phyloP scores from a whole-genome alignment of 2,113 vertebrate genomes.

The Corythornis vintsioides region DNA sequence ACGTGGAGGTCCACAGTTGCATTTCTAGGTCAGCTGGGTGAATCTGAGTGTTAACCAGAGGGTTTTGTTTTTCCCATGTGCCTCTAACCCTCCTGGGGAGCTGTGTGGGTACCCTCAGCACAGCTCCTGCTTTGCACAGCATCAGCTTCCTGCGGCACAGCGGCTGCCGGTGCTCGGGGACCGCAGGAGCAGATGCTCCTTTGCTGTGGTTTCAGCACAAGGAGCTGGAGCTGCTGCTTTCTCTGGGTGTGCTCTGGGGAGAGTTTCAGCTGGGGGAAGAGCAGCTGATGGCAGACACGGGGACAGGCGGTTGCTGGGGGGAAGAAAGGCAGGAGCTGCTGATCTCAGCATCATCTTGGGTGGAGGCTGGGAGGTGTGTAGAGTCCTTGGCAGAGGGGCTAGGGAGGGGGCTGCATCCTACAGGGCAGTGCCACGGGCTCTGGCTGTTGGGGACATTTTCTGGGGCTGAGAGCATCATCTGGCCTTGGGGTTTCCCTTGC shows the following conservation, averaged over 20 bases:
- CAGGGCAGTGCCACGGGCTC: accelerated
- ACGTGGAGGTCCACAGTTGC: neutral
- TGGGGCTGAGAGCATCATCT: neutral
- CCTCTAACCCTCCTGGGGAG: neutral
- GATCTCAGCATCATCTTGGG: accelerated
- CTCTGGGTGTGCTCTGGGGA: accelerated
- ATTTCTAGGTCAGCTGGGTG: neutral
- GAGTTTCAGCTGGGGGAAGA: neutral
- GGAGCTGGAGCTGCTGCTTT: neutral
- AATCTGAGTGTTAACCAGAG: accelerated
- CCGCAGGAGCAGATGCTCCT: neutral
- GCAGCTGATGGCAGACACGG: accelerated
- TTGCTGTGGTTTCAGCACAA: neutral
- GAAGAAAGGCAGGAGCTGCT: neutral
- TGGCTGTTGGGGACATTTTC: neutral
- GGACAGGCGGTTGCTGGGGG: accelerated
- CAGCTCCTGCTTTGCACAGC: accelerated
- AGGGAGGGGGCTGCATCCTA: neutral
- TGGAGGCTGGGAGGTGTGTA: neutral
- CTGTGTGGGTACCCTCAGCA: neutral
- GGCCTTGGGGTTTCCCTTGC: neutral
- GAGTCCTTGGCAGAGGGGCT: neutral
- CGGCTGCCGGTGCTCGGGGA: accelerated
- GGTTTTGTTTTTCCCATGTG: neutral
- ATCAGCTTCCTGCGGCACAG: neutral